Conservation (phyloP, 2,888 invertebrate species). For the Xestobium rufovillosum region DNA sequence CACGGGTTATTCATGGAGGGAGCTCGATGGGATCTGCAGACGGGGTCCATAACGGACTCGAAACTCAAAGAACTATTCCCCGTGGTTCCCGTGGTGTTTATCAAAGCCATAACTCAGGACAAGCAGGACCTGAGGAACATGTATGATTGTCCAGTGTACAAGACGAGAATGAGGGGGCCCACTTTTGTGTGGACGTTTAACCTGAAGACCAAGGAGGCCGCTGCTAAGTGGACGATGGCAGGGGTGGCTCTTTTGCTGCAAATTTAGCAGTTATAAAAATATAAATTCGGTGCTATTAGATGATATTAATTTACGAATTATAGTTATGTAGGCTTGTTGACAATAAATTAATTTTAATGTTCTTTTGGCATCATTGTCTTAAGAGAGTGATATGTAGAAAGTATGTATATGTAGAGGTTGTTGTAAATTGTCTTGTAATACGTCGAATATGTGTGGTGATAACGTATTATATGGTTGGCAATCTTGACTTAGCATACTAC, state of each 20-base stretch:
- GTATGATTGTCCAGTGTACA: constrained; percentile 92
- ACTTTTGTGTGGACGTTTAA: constrained; percentile 97
- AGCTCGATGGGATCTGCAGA: constrained; percentile 74
- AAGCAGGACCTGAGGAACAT: constrained; percentile 81
- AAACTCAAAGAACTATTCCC: constrained; percentile 85
- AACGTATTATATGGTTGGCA: too few relatives aligned
- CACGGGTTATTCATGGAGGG: constrained; percentile 90
- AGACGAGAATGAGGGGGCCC: constrained; percentile 78
- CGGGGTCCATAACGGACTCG: constrained; percentile 75
- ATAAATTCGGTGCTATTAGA: background rate
- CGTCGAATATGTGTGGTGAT: too few relatives aligned
- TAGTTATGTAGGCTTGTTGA: too few relatives aligned
- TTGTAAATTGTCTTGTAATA: too few relatives aligned
- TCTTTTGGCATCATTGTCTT: too few relatives aligned
- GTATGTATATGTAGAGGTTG: too few relatives aligned
- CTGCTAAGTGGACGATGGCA: constrained; percentile 87
- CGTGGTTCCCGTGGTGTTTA: constrained; percentile 81
- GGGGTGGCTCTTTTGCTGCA: constrained; percentile 88
- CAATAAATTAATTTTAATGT: too few relatives aligned
- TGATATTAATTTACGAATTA: too few relatives aligned
- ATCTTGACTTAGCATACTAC: too few relatives aligned
- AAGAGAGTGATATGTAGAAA: too few relatives aligned
- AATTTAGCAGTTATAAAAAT: constrained; percentile 47
- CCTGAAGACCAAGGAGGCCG: constrained; percentile 78
- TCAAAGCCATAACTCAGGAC: constrained; percentile 81